A percentile compares a stretch with the other conserved stretches of the same genome.
Conservation (phyloP, 2,797 vertebrate genomes). For the Anniella stebbinsi region DNA sequence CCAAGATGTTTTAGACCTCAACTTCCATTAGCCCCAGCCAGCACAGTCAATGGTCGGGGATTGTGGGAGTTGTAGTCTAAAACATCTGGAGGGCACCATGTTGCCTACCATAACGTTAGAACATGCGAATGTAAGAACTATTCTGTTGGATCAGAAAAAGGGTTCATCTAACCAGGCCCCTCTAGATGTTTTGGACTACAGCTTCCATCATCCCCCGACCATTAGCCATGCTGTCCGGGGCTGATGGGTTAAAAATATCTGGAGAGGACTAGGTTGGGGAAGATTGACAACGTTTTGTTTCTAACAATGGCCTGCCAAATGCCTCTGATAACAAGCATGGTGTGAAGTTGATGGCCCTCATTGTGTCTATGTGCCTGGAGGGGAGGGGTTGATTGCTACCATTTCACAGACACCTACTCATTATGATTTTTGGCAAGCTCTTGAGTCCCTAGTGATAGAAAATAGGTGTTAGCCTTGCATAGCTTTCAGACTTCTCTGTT, state of each 20-base stretch:
- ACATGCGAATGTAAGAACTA: not conserved
- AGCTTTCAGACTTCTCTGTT: not conserved
- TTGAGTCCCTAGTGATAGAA: not conserved
- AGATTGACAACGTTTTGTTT: not conserved
- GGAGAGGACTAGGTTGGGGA: too few species aligned
- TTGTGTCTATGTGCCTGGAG: not conserved
- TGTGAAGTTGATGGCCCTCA: not conserved
- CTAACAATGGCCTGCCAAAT: not conserved
- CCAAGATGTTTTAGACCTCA: too few species aligned
- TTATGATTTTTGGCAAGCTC: not conserved
- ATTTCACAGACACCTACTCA: not conserved
- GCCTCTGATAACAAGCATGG: not conserved
- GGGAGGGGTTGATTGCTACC: too few species aligned
- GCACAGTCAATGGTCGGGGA: too few species aligned
- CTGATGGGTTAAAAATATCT: too few species aligned
- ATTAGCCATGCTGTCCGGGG: too few species aligned
- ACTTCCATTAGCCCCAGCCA: too few species aligned
- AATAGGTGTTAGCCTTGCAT: not conserved
- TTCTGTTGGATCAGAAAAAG: not conserved
- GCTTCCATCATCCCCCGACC: too few species aligned
- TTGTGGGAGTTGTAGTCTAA: too few species aligned
- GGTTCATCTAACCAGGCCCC: not conserved
- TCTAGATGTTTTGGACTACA: too few species aligned
- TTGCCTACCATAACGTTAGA: not conserved
- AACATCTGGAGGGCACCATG: not conserved